A percentile compares a stretch with the other conserved stretches of the same genome.
Conservation (phyloP, 2,797 vertebrate genomes). For the Dermochelys coriacea region DNA sequence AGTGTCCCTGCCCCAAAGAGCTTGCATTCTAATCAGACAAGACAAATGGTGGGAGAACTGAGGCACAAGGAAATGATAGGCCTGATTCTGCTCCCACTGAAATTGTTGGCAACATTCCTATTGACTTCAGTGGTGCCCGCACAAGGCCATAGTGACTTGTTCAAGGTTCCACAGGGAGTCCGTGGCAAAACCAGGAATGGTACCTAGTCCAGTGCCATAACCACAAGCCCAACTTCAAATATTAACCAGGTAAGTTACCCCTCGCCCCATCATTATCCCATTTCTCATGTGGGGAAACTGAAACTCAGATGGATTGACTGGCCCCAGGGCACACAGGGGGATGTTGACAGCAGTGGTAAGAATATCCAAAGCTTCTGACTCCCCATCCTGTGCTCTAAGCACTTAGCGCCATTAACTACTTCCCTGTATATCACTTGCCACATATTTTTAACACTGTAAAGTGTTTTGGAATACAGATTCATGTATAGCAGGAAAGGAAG, state of each 20-base stretch:
- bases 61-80: neutral
- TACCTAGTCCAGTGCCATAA: rapidly evolving
- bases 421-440: neutral
- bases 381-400: neutral
- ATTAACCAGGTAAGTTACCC: neutral
- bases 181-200: neutral
- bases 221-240: neutral
- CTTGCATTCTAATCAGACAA: rapidly evolving
- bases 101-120: neutral
- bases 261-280: neutral
- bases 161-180: rapidly evolving
- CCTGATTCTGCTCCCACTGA: neutral
- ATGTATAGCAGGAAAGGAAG: neutral
- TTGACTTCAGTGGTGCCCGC: neutral
- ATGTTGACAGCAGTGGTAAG: neutral
- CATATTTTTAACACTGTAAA: rapidly evolving
- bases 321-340: neutral
- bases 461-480: neutral
- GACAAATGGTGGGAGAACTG: neutral
- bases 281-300: rapidly evolving
- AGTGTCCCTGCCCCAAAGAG: neutral
- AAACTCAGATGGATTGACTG: neutral
- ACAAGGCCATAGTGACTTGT: rapidly evolving
- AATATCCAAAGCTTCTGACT: neutral
- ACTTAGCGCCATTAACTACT: neutral